Evolutionary conservation across 2,113 vertebrate species (phyloP).

Genomic region (Poecilia latipinna): DNA sequence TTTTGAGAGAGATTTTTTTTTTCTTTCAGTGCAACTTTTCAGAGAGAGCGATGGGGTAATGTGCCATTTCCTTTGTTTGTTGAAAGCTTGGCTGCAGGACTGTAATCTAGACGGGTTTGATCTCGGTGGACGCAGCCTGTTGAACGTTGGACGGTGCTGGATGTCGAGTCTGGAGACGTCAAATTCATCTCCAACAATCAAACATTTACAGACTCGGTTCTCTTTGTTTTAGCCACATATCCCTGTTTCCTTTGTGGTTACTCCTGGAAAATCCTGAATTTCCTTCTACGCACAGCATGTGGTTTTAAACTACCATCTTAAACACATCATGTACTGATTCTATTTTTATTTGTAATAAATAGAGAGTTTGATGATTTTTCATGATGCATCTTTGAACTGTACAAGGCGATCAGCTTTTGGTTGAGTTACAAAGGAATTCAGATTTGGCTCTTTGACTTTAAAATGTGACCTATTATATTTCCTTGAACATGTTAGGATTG

Average conservation of each 20-base stretch:
- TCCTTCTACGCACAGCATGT: background rate
- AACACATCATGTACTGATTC: background rate
- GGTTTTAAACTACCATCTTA: conserved; percentile 7
- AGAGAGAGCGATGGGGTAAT: conserved; percentile 79
- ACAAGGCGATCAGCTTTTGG: background rate
- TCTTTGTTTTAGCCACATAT: conserved; percentile 18
- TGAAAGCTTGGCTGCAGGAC: conserved; percentile 70
- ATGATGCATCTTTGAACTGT: background rate
- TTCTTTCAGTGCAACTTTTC: conserved; percentile 69
- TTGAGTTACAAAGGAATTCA: conserved; percentile 7
- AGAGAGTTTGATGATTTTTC: background rate
- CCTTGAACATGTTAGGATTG: no score
- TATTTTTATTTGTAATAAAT: background rate
- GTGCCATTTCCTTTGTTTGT: conserved; percentile 83
- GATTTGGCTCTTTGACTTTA: conserved; percentile 20
- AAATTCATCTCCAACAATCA: conserved; percentile 32
- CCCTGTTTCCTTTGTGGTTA: background rate
- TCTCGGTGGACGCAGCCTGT: conserved; percentile 52
- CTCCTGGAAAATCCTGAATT: background rate
- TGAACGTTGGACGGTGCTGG: conserved; percentile 42
- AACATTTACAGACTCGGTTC: conserved; percentile 21
- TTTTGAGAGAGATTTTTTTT: conserved; percentile 79
- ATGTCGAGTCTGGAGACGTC: conserved; percentile 43
- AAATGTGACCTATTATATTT: no score
- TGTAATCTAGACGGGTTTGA: conserved; percentile 61